A percentile compares a stretch with the other conserved stretches of the same genome.
phyloP scores from a whole-genome alignment of 1,140 invertebrate genomes.

The Apis florea region DNA sequence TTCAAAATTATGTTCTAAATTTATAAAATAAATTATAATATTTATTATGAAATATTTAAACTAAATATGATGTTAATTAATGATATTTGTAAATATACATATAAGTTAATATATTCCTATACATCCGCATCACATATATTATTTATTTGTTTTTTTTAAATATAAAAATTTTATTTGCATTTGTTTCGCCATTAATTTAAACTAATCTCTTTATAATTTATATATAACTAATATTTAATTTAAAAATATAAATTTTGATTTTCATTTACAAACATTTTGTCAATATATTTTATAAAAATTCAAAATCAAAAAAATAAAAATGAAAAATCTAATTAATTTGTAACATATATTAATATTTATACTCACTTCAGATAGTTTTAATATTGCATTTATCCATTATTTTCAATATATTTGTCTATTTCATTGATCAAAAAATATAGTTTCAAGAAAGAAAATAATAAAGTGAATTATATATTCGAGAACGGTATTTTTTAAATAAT shows the following conservation, averaged over 20 bases:
- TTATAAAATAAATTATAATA: conserved; percentile 31
- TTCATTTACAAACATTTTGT: conserved; percentile 90
- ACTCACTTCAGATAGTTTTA: neutral
- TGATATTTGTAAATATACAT: neutral
- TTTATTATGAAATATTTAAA: conserved; percentile 35
- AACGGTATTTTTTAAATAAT: neutral
- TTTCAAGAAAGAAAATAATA: neutral
- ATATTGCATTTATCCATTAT: neutral
- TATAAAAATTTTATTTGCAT: conserved; percentile 84
- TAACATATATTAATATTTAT: neutral
- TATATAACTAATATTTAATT: conserved; percentile 90
- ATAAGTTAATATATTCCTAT: conserved; percentile 47
- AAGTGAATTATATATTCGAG: neutral
- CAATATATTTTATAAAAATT: conserved; percentile 64
- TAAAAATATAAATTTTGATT: conserved; percentile 88
- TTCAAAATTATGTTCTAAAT: too few species aligned
- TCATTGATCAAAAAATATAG: neutral
- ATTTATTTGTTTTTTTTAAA: conserved; percentile 77
- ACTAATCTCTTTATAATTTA: conserved; percentile 89
- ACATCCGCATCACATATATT: conserved; percentile 60
- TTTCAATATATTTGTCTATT: neutral
- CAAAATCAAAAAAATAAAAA: neutral
- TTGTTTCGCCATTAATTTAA: conserved; percentile 91
- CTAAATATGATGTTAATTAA: neutral
- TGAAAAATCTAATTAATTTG: too few species aligned